Percentiles rank a stretch among this genome's conserved stretches.
phyloP scores from a whole-genome alignment of 2,888 invertebrate species.

The Cecidostiba fungosa region DNA sequence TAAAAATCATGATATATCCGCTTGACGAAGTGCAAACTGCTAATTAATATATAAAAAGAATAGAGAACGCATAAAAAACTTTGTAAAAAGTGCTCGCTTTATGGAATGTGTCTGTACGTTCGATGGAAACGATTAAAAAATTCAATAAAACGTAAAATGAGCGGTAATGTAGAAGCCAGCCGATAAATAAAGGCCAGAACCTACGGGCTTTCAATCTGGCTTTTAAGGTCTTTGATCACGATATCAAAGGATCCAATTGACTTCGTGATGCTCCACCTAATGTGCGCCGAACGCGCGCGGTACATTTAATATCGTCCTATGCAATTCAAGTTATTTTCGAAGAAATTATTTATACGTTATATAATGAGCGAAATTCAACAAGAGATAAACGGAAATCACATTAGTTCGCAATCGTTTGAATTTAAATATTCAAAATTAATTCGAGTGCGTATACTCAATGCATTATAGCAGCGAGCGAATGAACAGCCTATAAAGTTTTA shows the following conservation, averaged over 20 bases:
- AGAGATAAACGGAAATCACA: no score
- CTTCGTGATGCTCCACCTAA: no score
- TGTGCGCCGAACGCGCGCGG: no score
- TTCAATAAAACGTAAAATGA: not conserved
- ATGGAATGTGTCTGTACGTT: not conserved
- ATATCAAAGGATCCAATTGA: not conserved
- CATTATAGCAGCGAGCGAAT: no score
- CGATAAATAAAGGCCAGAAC: not conserved
- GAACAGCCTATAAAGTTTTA: no score
- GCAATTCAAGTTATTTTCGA: no score
- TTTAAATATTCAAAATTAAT: no score
- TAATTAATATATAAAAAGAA: not conserved
- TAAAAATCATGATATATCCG: not conserved
- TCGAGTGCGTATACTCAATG: no score
- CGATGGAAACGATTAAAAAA: not conserved
- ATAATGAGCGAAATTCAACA: no score
- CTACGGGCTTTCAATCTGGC: not conserved
- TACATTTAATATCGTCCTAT: no score
- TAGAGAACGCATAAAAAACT: not conserved
- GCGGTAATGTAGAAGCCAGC: not conserved
- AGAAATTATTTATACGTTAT: no score
- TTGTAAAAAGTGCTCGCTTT: not conserved
- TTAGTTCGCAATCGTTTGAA: no score
- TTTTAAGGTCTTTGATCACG: not conserved
- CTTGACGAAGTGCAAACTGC: not conserved